phyloP scores from a whole-genome alignment of 2,797 vertebrate species.

The Poecilia wingei region DNA sequence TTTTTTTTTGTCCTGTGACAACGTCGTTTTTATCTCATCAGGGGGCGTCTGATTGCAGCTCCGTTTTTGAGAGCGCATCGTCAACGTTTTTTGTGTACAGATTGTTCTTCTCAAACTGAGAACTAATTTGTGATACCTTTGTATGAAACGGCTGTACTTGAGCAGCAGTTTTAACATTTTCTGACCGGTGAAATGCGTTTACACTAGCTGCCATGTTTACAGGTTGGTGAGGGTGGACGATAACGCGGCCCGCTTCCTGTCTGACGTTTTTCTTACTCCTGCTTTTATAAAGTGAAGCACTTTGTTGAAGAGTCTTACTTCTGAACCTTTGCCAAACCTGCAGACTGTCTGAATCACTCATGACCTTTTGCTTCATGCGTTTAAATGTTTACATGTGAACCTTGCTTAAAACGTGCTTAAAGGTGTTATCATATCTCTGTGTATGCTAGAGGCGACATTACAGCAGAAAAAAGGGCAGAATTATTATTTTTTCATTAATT shows the following conservation, averaged over 20 bases:
- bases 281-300: conserved; percentile 79
- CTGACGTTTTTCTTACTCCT: conserved; percentile 75
- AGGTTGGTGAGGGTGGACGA: conserved; percentile 60
- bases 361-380: conserved; percentile 65
- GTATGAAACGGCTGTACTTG: conserved; percentile 46
- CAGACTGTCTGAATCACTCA: conserved; percentile 52
- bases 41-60: conserved; percentile 55
- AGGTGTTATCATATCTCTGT: conserved; percentile 55
- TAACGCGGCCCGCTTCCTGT: conserved; percentile 62
- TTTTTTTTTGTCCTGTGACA: conserved; percentile 42
- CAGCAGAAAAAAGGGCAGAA: conserved; percentile 51
- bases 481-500: conserved; percentile 62
- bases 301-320: conserved; percentile 82
- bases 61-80: conserved; percentile 71
- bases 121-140: conserved; percentile 55
- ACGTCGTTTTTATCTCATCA: conserved; percentile 50
- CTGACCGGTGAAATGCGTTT: conserved; percentile 69
- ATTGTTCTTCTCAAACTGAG: conserved; percentile 51
- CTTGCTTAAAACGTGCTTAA: conserved; percentile 73
- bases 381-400: conserved; percentile 83
- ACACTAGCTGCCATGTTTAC: conserved; percentile 80
- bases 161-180: conserved; percentile 55
- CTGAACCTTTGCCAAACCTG: conserved; percentile 67
- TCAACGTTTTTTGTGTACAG: conserved; percentile 55
- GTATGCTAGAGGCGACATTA: conserved; percentile 42